These are phyloP conservation scores for Monodelphis domestica DNA, from an alignment of 2,797 vertebrate genomes.

Conservation along the genomic window DNA sequence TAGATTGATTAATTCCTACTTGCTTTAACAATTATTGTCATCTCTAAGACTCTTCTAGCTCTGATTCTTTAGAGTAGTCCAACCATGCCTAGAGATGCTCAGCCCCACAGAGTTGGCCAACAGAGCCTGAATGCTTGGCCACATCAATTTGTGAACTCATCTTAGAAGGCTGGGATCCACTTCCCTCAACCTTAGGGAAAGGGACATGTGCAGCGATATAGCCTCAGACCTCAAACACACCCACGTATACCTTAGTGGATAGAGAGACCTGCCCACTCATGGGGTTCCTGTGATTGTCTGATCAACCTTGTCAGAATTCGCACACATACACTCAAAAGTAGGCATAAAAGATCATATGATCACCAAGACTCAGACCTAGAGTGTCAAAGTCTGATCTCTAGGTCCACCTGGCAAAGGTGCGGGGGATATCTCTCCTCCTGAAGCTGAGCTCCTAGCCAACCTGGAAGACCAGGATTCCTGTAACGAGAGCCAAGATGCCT, in stretches of 20 bases:
- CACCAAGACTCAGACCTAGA: conserved; percentile 67
- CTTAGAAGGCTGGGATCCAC: too few species aligned
- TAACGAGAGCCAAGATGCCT: background rate
- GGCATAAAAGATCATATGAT: conserved; percentile 77
- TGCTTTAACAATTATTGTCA: background rate
- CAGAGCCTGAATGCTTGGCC: background rate
- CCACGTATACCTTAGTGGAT: background rate
- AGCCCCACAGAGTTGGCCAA: background rate
- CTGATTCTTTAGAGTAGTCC: background rate
- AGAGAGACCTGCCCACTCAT: background rate
- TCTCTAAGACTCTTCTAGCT: background rate
- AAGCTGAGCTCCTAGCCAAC: background rate
- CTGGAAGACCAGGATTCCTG: background rate
- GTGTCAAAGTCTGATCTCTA: conserved; percentile 72
- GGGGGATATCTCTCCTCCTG: background rate
- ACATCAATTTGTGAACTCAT: background rate
- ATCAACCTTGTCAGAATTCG: conserved; percentile 80
- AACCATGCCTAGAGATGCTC: background rate
- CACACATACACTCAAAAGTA: conserved; percentile 62
- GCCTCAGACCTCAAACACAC: background rate
- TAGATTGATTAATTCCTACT: background rate
- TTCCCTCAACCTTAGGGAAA: too few species aligned
- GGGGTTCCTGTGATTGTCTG: conserved; percentile 66
- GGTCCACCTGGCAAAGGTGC: conserved; percentile 26
- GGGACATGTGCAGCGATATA: rapidly evolving